Conservation (phyloP, 2,888 invertebrate species). For the Julus scanicus region DNA sequence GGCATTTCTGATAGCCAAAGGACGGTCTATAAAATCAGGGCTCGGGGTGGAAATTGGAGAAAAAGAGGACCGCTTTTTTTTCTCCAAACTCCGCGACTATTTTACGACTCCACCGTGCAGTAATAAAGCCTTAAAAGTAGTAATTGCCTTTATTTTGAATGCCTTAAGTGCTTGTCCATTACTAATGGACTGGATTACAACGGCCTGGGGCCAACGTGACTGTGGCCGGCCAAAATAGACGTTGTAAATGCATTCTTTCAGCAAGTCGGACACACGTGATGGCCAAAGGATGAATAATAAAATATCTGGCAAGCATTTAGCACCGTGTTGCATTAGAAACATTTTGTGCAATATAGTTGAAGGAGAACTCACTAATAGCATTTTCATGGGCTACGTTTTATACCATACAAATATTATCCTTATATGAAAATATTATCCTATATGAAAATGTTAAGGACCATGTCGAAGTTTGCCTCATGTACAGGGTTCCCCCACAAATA, state of each 20-base stretch:
- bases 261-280: background rate
- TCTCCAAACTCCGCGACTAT: background rate
- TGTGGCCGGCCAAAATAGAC: background rate
- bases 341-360: no score
- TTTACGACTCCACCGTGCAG: background rate
- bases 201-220: background rate
- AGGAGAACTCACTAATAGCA: no score
- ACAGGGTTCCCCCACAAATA: no score
- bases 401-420: no score
- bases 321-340: background rate
- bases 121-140: conserved; percentile 1
- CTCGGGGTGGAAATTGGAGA: background rate
- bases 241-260: background rate
- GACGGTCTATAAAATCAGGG: background rate
- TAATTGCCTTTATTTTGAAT: conserved; percentile 1
- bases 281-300: background rate
- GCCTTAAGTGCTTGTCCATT: conserved; percentile 1
- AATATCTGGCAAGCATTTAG: background rate
- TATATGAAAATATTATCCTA: no score
- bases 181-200: conserved; percentile 1
- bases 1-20: background rate
- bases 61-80: background rate
- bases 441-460: no score
- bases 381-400: no score
- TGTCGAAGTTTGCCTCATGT: no score